Evolutionary conservation across 2,797 vertebrate genomes (phyloP), one percentile per base, ranked within the genome.

Genomic region (Eulemur coronatus): DNA sequence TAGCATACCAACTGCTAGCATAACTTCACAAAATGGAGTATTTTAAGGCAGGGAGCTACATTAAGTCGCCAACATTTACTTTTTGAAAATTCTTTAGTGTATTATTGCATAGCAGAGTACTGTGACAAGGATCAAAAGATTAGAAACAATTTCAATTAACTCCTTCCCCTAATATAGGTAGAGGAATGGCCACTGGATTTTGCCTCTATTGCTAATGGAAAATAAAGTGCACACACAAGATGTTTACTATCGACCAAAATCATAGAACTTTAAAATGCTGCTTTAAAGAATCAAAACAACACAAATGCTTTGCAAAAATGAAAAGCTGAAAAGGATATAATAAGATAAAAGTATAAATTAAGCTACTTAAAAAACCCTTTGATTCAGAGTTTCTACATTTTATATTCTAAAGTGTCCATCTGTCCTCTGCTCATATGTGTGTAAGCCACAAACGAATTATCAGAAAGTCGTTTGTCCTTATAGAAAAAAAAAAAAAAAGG

Each of bases 71-170:
- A 97, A 30, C 92, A 96, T 97, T 96, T 84, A 89, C 97, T 98
- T 98, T 97, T 98, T 98, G 97, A 92, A 98, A 99, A 99, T 99
- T 99, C 99, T 98, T 99, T 82, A 97, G 98, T 99, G 99, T 99
- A 99, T 99, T 99, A 99, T 93, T 91, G 98, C 98, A 98, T 98
- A 99, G 98, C 98, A 98, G 96, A 98, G 98, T 96, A 97, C 98
- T 99, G 98, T 99, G 99, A 99, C 98, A 98, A 98, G 99, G 99
- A 99, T 99, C 98, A 99, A 99, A 98, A 98, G 99, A 99, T 99
- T 99, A 99, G 98, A 98, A 98, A 97, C 97, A 97, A 98, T 98
- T 99, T 98, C 97, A 98, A 97, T 98, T 98, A 98, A 99, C 98
- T 98, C 98, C 65, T 98, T 98, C 97, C 97, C 97, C 97, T 97